Evolutionary conservation across 2,888 invertebrate genomes (phyloP).

Genomic region (Agelastica alni): DNA sequence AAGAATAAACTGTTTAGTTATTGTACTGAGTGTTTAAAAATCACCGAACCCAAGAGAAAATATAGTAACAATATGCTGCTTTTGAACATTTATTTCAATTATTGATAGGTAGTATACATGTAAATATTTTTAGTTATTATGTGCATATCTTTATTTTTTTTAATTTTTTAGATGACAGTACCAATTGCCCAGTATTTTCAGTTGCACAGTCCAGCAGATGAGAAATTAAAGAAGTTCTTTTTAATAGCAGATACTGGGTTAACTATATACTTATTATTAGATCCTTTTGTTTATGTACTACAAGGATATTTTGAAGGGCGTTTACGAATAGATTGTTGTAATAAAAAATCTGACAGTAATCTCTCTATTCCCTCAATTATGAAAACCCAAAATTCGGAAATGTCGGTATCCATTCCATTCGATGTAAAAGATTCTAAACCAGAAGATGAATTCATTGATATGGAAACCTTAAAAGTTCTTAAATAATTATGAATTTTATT

Average conservation of each 20-base stretch:
- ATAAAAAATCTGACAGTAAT: constrained; percentile 37
- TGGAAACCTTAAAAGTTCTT: constrained; percentile 13
- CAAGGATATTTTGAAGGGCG: constrained; percentile 61
- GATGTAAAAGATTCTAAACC: constrained; percentile 7
- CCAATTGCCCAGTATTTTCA: constrained; percentile 62
- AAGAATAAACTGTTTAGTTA: too few species aligned
- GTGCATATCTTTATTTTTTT: too few species aligned
- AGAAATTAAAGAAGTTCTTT: constrained; percentile 58
- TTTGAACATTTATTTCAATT: too few species aligned
- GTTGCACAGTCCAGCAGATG: constrained; percentile 29
- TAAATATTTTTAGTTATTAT: too few species aligned
- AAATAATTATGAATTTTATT: too few species aligned
- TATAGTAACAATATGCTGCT: too few species aligned
- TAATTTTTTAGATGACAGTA: constrained; percentile 64
- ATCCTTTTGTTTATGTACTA: constrained; percentile 82
- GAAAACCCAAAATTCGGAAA: constrained; percentile 18
- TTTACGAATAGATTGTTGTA: constrained; percentile 39
- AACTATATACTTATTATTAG: constrained; percentile 79
- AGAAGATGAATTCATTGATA: constrained; percentile 11
- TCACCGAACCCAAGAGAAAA: too few species aligned
- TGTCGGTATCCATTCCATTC: constrained; percentile 9
- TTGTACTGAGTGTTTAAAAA: too few species aligned
- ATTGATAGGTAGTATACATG: too few species aligned
- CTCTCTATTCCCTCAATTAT: constrained; percentile 28
- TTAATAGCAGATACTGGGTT: constrained; percentile 73